These are phyloP conservation scores for Etia nguti DNA, from an alignment of 2,113 vertebrate genomes.

Conservation along the genomic window DNA sequence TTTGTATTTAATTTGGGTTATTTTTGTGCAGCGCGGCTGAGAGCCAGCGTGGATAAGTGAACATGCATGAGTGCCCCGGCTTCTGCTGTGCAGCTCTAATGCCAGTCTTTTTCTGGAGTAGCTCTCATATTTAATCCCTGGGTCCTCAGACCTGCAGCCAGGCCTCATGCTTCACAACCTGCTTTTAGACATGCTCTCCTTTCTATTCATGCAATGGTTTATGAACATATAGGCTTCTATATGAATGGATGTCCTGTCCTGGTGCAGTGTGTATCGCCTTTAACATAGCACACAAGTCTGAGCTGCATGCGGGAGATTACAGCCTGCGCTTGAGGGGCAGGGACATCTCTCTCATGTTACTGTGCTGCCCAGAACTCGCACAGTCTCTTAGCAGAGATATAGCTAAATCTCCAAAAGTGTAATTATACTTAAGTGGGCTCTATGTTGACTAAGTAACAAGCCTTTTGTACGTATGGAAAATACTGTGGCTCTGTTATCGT, in stretches of 20 bases:
- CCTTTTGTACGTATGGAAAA: not conserved
- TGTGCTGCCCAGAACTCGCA: not conserved
- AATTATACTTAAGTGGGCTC: not conserved
- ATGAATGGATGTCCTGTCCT: not conserved
- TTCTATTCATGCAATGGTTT: not conserved
- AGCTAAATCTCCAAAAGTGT: not conserved
- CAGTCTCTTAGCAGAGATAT: not conserved
- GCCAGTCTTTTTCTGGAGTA: constrained; percentile 3
- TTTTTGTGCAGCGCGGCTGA: not conserved
- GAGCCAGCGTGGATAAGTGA: not conserved
- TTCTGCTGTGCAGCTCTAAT: not conserved
- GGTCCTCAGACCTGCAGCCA: constrained; percentile 7
- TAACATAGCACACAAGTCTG: not conserved
- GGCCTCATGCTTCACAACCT: constrained; percentile 13
- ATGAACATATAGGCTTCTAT: not conserved
- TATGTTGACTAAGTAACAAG: not conserved
- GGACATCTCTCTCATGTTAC: not conserved
- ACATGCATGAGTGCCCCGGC: constrained; percentile 4
- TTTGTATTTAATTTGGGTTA: not conserved
- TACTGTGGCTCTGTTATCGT: not conserved
- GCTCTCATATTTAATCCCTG: constrained; percentile 46
- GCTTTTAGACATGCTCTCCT: not conserved
- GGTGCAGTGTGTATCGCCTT: not conserved
- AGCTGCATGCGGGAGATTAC: not conserved
- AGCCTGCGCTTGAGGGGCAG: not conserved